A percentile compares a stretch with the other conserved stretches of the same genome.
phyloP scores from a whole-genome alignment of 2,888 invertebrate species.

The Leucophenga montana region DNA sequence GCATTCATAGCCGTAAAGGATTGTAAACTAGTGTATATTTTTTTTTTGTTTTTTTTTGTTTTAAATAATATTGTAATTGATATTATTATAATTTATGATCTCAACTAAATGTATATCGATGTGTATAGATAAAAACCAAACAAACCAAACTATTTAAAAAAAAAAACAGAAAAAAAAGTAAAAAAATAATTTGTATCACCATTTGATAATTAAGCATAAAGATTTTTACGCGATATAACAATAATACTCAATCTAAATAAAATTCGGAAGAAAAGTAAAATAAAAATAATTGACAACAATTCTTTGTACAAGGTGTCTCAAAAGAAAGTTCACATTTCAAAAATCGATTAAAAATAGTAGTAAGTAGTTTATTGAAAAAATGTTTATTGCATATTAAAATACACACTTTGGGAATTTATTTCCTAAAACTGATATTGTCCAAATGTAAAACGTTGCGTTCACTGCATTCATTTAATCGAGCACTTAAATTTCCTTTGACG shows the following conservation, averaged over 20 bases:
- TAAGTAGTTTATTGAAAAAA: no score
- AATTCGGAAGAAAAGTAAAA: not conserved
- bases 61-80: constrained; percentile 13
- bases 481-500: no score
- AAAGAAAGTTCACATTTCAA: no score
- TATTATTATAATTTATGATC: constrained; percentile 14
- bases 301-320: no score
- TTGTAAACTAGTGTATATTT: no score
- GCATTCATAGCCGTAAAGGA: no score
- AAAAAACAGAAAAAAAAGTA: not conserved
- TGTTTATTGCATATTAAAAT: no score
- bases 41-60: constrained; percentile 5
- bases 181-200: not conserved
- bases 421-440: no score
- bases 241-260: constrained; percentile 19
- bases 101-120: constrained; percentile 20
- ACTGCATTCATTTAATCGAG: no score
- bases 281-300: not conserved
- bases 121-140: constrained; percentile 13
- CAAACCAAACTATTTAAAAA: not conserved
- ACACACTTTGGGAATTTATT: no score
- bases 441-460: no score
- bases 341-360: no score
- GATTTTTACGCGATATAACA: constrained; percentile 18
- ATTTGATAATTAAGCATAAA: constrained; percentile 20